A percentile compares a stretch with the other conserved stretches of the same genome.
phyloP scores from a whole-genome alignment of 2,113 vertebrate genomes.

The Eupsittula cactorum region DNA sequence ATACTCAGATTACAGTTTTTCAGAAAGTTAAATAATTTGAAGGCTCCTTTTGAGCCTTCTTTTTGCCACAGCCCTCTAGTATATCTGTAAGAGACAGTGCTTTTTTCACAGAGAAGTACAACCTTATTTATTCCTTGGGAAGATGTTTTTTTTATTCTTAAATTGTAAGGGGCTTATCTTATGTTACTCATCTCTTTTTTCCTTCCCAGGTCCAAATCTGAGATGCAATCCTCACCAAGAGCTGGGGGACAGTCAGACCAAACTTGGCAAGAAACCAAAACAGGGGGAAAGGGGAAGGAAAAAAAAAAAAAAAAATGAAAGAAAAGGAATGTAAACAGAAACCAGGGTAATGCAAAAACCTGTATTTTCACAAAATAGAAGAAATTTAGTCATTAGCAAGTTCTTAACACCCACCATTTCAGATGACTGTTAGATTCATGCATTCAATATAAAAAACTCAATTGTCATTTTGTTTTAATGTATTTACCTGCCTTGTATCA shows the following conservation, averaged over 20 bases:
- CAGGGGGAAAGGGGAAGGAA: background rate
- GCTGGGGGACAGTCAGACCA: background rate
- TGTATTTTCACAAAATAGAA: constrained; percentile 13
- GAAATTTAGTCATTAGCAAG: constrained; percentile 21
- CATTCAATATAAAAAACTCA: constrained; percentile 49
- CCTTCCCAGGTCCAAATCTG: background rate
- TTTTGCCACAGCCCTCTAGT: background rate
- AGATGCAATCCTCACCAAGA: background rate
- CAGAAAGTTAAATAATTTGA: constrained; percentile 16
- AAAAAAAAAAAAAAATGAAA: background rate
- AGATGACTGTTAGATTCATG: constrained; percentile 4
- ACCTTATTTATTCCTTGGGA: background rate
- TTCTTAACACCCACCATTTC: constrained; percentile 30
- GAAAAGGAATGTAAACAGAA: constrained; percentile 8
- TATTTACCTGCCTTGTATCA: constrained; percentile 69
- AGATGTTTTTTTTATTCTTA: background rate
- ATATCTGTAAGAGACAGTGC: background rate
- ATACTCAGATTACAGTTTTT: constrained; percentile 21
- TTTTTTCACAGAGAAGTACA: background rate
- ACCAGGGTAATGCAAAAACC: background rate
- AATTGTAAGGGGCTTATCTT: background rate
- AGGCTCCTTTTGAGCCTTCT: background rate
- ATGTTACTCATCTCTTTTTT: background rate
- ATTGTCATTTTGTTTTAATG: constrained; percentile 66
- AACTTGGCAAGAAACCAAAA: constrained; percentile 27